Conservation (phyloP, 2,888 invertebrate species). For the Phengaris arion region DNA sequence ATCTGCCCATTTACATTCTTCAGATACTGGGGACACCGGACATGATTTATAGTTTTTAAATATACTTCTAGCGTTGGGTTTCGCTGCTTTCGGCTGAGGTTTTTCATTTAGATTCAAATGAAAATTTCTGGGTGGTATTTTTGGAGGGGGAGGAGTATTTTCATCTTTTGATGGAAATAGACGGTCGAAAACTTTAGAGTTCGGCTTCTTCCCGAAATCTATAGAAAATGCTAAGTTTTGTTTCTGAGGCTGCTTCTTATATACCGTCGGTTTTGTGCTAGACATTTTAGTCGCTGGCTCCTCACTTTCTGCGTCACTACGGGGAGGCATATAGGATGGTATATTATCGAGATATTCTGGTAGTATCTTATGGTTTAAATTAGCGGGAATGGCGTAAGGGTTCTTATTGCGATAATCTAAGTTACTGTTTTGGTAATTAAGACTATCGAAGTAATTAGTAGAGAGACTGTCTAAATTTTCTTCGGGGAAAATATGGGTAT, state of each 20-base stretch:
- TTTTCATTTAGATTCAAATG: slow-evolving; percentile 65
- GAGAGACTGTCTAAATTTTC: slow-evolving; percentile 68
- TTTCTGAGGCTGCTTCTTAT: slow-evolving; percentile 62
- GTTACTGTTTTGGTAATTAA: slow-evolving; percentile 59
- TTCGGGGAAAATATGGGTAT: slow-evolving; percentile 53
- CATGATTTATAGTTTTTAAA: slow-evolving; percentile 86
- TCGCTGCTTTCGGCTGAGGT: slow-evolving; percentile 55
- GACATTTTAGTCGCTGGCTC: slow-evolving; percentile 47
- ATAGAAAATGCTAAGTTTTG: slow-evolving; percentile 60
- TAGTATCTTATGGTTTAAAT: slow-evolving; percentile 63
- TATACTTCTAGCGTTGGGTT: slow-evolving; percentile 74
- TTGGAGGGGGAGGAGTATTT: slow-evolving; percentile 42
- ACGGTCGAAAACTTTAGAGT: slow-evolving; percentile 69
- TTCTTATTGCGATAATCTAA: slow-evolving; percentile 68
- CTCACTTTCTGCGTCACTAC: slow-evolving; percentile 53
- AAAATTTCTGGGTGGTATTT: slow-evolving; percentile 63
- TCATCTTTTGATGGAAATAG: slow-evolving; percentile 58
- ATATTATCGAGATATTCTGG: slow-evolving; percentile 60
- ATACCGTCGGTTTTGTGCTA: slow-evolving; percentile 54
- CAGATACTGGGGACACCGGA: slow-evolving; percentile 90
- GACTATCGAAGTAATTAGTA: slow-evolving; percentile 69
- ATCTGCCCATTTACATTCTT: slow-evolving; percentile 84
- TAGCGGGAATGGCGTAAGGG: slow-evolving; percentile 76
- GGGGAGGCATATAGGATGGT: slow-evolving; percentile 68
- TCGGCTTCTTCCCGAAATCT: slow-evolving; percentile 60